Evolutionary conservation across 2,797 vertebrate genomes (phyloP).

Genomic region (Macrochelys suwanniensis): DNA sequence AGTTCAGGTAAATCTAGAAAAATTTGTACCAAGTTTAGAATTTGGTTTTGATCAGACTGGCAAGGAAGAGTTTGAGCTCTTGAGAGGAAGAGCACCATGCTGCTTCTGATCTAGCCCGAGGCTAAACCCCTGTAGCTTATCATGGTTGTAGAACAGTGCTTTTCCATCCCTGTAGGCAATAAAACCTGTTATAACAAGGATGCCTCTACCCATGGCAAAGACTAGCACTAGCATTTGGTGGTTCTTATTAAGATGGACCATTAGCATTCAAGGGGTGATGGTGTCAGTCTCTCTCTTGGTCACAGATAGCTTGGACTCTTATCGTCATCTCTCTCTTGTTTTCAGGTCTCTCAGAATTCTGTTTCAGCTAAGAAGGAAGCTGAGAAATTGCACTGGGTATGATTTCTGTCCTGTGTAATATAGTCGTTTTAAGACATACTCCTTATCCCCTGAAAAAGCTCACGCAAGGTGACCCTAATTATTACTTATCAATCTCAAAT

Average conservation of each 20-base stretch:
- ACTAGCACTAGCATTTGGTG: background rate
- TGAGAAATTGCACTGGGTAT: conserved; percentile 72
- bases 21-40: background rate
- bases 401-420: fast-evolving
- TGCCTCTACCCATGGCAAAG: background rate
- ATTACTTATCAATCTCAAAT: fast-evolving
- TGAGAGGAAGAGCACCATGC: background rate
- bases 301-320: background rate
- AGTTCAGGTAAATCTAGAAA: background rate
- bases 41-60: background rate
- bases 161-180: background rate
- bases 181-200: background rate
- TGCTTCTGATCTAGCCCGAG: background rate
- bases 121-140: background rate
- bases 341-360: conserved; percentile 89
- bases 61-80: background rate
- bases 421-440: fast-evolving
- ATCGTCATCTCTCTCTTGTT: background rate
- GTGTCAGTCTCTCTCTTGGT: background rate
- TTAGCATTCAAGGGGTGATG: background rate
- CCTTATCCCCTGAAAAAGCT: too few relatives aligned
- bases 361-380: conserved; percentile 82
- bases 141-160: background rate
- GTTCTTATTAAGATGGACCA: background rate
- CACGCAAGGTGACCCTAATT: fast-evolving